Evolutionary conservation across 2,113 vertebrate species (phyloP).

Genomic region (Entomyzon cyanotis): DNA sequence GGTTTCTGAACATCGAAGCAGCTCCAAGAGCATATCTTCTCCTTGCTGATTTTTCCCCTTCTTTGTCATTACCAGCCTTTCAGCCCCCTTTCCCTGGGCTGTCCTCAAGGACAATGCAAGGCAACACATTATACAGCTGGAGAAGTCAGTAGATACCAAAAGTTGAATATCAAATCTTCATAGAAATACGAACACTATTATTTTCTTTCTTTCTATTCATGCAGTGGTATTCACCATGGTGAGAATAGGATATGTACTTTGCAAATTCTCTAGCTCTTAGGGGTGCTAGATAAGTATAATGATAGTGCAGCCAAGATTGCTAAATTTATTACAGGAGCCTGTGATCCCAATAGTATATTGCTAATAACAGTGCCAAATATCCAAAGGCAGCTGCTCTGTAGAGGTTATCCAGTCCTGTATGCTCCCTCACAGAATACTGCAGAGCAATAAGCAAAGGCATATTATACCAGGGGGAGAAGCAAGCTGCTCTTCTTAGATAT

Average conservation of each 20-base stretch:
- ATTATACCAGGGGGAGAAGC: slow-evolving; percentile 55
- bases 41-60: neutral
- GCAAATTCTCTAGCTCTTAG: slow-evolving; percentile 34
- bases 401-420: slow-evolving; percentile 43
- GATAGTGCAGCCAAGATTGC: slow-evolving; percentile 46
- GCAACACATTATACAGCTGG: neutral
- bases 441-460: slow-evolving; percentile 51
- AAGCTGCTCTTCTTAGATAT: slow-evolving; percentile 53
- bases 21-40: neutral
- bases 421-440: slow-evolving; percentile 31
- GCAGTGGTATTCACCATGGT: neutral
- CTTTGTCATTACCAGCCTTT: neutral
- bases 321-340: slow-evolving; percentile 61
- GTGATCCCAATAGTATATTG: slow-evolving; percentile 64
- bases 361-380: slow-evolving; percentile 65
- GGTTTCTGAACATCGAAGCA: neutral
- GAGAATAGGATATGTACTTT: neutral
- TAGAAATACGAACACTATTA: neutral
- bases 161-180: slow-evolving; percentile 18
- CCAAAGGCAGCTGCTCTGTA: slow-evolving; percentile 63
- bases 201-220: neutral
- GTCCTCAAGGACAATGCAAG: neutral
- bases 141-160: neutral
- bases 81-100: neutral
- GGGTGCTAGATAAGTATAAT: slow-evolving; percentile 28